phyloP scores from a whole-genome alignment of 2,888 invertebrate genomes.

The Autographa pulchrina region DNA sequence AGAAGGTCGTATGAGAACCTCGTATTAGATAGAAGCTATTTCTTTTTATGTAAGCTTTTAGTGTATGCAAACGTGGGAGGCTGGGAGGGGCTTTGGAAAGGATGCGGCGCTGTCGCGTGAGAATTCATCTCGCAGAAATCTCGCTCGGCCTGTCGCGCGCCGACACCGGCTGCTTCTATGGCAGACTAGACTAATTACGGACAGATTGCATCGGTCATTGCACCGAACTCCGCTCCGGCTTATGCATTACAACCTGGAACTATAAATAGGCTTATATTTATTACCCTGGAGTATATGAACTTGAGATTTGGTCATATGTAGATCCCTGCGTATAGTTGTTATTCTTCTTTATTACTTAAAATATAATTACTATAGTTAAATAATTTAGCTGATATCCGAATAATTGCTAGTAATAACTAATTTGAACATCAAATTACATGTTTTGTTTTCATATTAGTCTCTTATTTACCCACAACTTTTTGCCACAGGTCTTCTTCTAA shows the following conservation, averaged over 20 bases:
- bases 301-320: neutral
- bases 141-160: slow-evolving; percentile 58
- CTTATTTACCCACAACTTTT: neutral
- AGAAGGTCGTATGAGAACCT: slow-evolving; percentile 26
- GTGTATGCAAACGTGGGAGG: slow-evolving; percentile 57
- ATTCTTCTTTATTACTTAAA: too few species aligned
- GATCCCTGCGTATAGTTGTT: neutral
- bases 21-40: slow-evolving; percentile 19
- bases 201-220: slow-evolving; percentile 78
- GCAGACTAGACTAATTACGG: slow-evolving; percentile 75
- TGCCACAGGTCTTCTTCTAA: neutral
- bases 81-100: slow-evolving; percentile 60
- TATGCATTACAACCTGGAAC: slow-evolving; percentile 67
- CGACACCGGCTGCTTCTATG: slow-evolving; percentile 58
- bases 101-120: slow-evolving; percentile 65
- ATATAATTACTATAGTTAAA: too few species aligned
- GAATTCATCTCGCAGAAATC: slow-evolving; percentile 68
- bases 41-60: slow-evolving; percentile 30
- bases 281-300: neutral
- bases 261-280: slow-evolving; percentile 35
- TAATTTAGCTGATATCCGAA: too few species aligned
- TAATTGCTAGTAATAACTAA: too few species aligned
- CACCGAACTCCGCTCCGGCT: slow-evolving; percentile 65
- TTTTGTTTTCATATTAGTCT: neutral
- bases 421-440: too few species aligned